phyloP scores from a whole-genome alignment of 2,113 vertebrate species.

The Thalassoma bifasciatum region DNA sequence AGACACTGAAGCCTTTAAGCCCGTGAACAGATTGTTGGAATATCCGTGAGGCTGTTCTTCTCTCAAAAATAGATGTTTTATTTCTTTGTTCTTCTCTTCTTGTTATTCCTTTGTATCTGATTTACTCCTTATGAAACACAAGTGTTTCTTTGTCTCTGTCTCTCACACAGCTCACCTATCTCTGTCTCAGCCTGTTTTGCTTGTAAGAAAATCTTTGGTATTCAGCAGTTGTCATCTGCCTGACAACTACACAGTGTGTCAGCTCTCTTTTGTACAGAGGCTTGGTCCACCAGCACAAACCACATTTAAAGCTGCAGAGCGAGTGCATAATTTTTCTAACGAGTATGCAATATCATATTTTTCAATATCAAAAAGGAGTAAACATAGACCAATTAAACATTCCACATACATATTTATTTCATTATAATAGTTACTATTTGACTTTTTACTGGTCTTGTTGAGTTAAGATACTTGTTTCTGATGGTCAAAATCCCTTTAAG shows the following conservation, averaged over 20 bases:
- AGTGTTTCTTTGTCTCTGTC: neutral
- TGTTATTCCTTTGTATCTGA: neutral
- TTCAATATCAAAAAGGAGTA: too few relatives aligned
- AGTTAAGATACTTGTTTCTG: too few relatives aligned
- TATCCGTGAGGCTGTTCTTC: constrained; percentile 30
- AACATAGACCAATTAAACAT: too few relatives aligned
- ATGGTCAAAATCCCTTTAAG: too few relatives aligned
- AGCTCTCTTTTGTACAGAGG: constrained; percentile 10
- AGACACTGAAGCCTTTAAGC: constrained; percentile 22
- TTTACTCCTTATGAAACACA: neutral
- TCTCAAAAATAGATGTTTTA: neutral
- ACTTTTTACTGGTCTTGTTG: too few relatives aligned
- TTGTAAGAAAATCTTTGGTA: constrained; percentile 64
- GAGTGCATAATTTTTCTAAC: too few relatives aligned
- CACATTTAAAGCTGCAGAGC: constrained; percentile 18
- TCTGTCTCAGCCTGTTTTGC: constrained; percentile 64
- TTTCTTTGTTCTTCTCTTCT: neutral
- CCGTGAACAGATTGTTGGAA: constrained; percentile 20
- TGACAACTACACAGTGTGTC: constrained; percentile 13
- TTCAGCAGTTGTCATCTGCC: constrained; percentile 53
- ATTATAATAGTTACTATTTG: too few relatives aligned
- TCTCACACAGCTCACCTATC: constrained; percentile 22
- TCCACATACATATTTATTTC: too few relatives aligned
- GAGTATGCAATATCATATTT: too few relatives aligned
- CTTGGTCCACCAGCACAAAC: neutral